Conservation (phyloP, 2,888 invertebrate genomes). For the Melangyna quadrimaculata region DNA sequence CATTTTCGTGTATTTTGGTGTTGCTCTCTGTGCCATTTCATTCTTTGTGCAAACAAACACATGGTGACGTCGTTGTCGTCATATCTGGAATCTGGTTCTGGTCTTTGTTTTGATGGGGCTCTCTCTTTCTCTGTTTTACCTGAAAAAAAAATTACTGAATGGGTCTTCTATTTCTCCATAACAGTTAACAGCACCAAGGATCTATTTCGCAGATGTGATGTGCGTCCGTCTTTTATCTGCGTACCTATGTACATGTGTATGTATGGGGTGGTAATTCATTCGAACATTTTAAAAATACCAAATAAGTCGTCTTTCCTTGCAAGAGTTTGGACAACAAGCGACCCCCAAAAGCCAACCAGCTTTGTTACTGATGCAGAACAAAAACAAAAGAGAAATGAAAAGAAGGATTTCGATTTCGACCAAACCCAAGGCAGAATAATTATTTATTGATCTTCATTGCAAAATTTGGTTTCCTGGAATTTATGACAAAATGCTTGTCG, state of each 20-base stretch:
- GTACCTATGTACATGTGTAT: background rate
- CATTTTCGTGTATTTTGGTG: constrained; percentile 15
- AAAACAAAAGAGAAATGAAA: background rate
- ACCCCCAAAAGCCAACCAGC: constrained; percentile 41
- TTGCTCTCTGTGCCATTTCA: background rate
- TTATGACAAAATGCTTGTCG: constrained; percentile 11
- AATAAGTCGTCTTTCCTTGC: background rate
- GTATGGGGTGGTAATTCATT: background rate
- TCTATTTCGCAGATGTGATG: background rate
- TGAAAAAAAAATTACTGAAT: constrained; percentile 25
- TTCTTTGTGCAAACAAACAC: constrained; percentile 21
- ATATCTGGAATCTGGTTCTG: background rate
- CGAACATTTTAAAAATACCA: constrained; percentile 37
- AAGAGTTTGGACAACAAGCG: background rate
- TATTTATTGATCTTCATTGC: background rate
- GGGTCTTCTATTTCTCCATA: constrained; percentile 11
- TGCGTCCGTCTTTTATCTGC: constrained; percentile 15
- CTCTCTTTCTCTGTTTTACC: background rate
- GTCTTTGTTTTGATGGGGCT: background rate
- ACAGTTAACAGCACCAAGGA: background rate
- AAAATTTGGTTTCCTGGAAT: constrained; percentile 34
- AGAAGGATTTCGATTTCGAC: background rate
- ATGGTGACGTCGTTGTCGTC: constrained; percentile 18
- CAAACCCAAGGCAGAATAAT: constrained; percentile 6
- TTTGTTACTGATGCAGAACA: background rate